phyloP scores from a whole-genome alignment of 35 echinoderm and acorn worm species.

The Patiria miniata region DNA sequence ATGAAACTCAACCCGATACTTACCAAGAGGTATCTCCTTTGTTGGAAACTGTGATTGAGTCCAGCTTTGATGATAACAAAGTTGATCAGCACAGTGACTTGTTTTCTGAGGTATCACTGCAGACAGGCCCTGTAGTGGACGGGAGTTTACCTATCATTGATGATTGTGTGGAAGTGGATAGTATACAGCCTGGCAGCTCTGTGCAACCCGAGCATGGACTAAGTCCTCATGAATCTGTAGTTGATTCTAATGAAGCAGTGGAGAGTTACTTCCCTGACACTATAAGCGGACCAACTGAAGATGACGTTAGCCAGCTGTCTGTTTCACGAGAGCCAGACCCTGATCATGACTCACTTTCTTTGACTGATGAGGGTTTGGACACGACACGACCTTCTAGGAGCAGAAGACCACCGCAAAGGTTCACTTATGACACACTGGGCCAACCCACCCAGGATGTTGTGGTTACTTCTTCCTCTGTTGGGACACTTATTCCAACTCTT shows the following conservation, averaged over 20 bases:
- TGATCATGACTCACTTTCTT: background rate
- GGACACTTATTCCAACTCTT: background rate
- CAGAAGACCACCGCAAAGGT: background rate
- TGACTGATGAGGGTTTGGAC: background rate
- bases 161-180: too few species aligned
- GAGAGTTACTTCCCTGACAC: background rate
- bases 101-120: too few species aligned
- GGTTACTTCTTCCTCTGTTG: background rate
- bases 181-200: too few species aligned
- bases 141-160: too few species aligned
- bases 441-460: background rate
- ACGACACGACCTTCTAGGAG: background rate
- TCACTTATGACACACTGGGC: conserved; percentile 22
- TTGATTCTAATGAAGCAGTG: background rate
- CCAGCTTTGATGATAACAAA: too few species aligned
- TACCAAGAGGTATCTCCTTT: too few species aligned
- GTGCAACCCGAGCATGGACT: too few species aligned
- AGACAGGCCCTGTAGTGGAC: too few species aligned
- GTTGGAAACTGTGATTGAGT: too few species aligned
- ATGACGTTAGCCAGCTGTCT: background rate
- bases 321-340: background rate
- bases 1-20: too few species aligned
- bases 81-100: too few species aligned
- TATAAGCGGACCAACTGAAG: background rate
- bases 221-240: background rate